phyloP scores from a whole-genome alignment of 2,113 vertebrate species.

The Myotis brandtii region DNA sequence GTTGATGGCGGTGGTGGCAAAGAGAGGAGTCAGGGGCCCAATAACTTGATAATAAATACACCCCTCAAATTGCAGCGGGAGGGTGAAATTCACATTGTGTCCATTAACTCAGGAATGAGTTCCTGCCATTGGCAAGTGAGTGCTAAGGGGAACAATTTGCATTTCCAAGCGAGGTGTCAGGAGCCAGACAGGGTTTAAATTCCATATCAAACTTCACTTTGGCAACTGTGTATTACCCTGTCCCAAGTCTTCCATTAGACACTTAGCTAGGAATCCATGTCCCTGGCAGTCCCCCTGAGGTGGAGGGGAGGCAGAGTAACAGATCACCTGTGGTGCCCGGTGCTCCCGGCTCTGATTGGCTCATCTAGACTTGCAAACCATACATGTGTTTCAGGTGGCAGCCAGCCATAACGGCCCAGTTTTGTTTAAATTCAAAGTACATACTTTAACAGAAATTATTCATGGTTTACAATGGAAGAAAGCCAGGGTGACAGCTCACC shows the following conservation, averaged over 20 bases:
- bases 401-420: constrained; percentile 13
- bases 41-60: neutral
- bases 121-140: neutral
- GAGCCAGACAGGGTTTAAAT: constrained; percentile 55
- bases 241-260: neutral
- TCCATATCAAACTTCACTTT: constrained; percentile 42
- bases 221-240: constrained; percentile 53
- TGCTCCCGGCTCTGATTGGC: neutral
- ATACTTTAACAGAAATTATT: constrained; percentile 56
- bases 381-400: neutral
- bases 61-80: neutral
- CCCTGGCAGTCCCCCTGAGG: accelerated
- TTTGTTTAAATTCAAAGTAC: constrained; percentile 42
- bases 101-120: neutral
- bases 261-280: neutral
- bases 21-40: neutral
- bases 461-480: constrained; percentile 1
- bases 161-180: neutral
- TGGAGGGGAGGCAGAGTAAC: too few species aligned
- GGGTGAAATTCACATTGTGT: neutral
- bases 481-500: neutral
- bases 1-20: accelerated
- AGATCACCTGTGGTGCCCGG: neutral
- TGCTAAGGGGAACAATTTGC: constrained; percentile 27
- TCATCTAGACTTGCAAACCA: constrained; percentile 53